Percentiles rank a stretch among this genome's conserved stretches.
These are phyloP conservation scores for Himalopsyche phryganea DNA, from an alignment of 1,140 invertebrate species.

Conservation along the genomic window DNA sequence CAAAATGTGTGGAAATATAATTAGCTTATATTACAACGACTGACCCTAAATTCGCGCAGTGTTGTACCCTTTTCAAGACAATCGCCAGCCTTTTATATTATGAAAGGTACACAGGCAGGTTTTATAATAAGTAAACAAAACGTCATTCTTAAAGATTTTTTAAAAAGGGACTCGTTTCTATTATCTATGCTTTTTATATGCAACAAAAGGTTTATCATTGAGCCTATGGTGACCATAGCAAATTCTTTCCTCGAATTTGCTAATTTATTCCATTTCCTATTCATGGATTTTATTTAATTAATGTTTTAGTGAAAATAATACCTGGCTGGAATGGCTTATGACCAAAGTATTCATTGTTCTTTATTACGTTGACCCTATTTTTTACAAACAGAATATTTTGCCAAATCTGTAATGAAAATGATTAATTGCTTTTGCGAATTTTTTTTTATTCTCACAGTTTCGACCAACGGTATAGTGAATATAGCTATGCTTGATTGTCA, in stretches of 20 bases:
- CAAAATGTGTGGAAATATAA: slow-evolving; percentile 35
- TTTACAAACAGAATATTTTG: slow-evolving; percentile 12
- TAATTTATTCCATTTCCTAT: slow-evolving; percentile 6
- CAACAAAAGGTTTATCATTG: no score
- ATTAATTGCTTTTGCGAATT: slow-evolving; percentile 29
- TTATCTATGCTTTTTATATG: background rate
- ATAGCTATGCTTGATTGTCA: no score
- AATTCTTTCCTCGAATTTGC: slow-evolving; percentile 1
- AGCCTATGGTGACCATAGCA: slow-evolving; percentile 6
- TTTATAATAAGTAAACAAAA: slow-evolving; percentile 30
- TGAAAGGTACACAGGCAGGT: slow-evolving; percentile 19
- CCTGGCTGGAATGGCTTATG: slow-evolving; percentile 7
- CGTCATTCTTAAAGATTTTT: slow-evolving; percentile 20
- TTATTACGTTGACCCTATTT: slow-evolving; percentile 7
- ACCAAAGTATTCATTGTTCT: slow-evolving; percentile 12
- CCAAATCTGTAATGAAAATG: slow-evolving; percentile 28
- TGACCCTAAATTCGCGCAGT: slow-evolving; percentile 28
- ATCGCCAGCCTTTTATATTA: background rate
- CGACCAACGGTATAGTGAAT: slow-evolving; percentile 1
- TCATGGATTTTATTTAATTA: slow-evolving; percentile 25
- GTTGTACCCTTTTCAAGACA: slow-evolving; percentile 11
- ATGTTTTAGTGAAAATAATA: slow-evolving; percentile 33
- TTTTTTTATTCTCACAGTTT: slow-evolving; percentile 13
- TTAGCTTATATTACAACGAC: slow-evolving; percentile 34
- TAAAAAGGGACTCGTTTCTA: slow-evolving; percentile 9